A percentile compares a stretch with the other conserved stretches of the same genome.
phyloP scores from a whole-genome alignment of 37 sponge, comb jelly and placozoan genomes.

The Ephydatia muelleri region DNA sequence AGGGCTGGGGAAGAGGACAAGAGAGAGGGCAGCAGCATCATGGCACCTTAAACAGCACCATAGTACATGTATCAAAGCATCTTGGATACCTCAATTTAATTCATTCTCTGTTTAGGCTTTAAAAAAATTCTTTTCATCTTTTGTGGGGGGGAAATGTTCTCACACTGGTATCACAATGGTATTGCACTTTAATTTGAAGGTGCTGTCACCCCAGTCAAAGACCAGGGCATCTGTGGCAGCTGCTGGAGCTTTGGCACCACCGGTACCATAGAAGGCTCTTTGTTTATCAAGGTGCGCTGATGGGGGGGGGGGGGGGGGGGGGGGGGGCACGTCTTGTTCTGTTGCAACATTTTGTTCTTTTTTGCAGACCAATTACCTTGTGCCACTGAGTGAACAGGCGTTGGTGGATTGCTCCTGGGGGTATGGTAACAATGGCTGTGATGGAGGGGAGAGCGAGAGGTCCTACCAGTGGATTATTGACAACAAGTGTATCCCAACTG shows the following conservation, averaged over 20 bases:
- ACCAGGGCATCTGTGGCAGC: slow-evolving; percentile 97
- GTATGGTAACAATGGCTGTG: slow-evolving; percentile 97
- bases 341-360: neutral
- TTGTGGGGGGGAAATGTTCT: too few relatives aligned
- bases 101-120: neutral
- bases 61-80: too few relatives aligned
- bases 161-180: neutral
- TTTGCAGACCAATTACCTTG: slow-evolving; percentile 31
- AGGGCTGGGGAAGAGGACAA: neutral
- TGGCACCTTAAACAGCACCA: too few relatives aligned
- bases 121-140: neutral
- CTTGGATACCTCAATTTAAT: too few relatives aligned
- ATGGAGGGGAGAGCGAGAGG: slow-evolving; percentile 96
- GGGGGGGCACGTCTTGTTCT: neutral
- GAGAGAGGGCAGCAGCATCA: too few relatives aligned
- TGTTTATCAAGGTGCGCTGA: slow-evolving; percentile 66
- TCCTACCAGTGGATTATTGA: slow-evolving; percentile 92
- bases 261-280: slow-evolving; percentile 92
- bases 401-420: slow-evolving; percentile 97
- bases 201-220: slow-evolving; percentile 96
- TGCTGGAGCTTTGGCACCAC: slow-evolving; percentile 99
- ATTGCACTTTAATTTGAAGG: slow-evolving; percentile 36
- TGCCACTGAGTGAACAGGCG: slow-evolving; percentile 74
- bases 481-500: slow-evolving; percentile 84
- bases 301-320: neutral